Evolutionary conservation across 1,140 invertebrate genomes (phyloP), one percentile per base, ranked within the genome.

Genomic region (Sogatella furcifera): DNA sequence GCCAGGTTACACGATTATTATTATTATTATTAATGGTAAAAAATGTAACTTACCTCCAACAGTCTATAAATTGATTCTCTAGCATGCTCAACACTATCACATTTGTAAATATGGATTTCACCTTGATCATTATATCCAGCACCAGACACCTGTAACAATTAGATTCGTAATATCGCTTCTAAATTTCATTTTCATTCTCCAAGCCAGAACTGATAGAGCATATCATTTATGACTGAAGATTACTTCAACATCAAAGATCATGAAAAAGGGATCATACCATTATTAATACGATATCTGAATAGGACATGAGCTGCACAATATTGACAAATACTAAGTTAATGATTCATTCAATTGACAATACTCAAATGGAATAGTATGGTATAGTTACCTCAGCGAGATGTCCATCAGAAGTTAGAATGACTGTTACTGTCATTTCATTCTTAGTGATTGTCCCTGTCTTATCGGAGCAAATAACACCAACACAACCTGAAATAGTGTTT

Each of bases 401-500:
- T 2, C 90, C 90, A 71, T 98, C 95, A 0, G 95, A 90, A 6
- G 95, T 96, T 0, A 92, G 82, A 17, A 98, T 81, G n/a, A 87
- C 84, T 1, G 93, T 97, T 6, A 92, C 94, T 1, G 96, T 98
- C 97, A 99, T 99, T 77, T 99, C 96, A 74, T 99, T 99, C 73
- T 95, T 92, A 0, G 97, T 99, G 43, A 99, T 79, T 0, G 97
- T 99, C 28, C 97, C 97, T 24, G 97, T 99, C 79, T 99, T 99
- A 77, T 99, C 97, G 1, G 92, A 97, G 76, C 96, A 99, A 61
- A 99, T 95, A 6, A 98, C 92, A 77, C 95, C 97, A 1, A 97
- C 95, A 75, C 97, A 99, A 62, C 96, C 86, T 85, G 66, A 17
- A 69, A 70, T 64, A 13, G 9, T 28, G 6, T 4, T 28, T 28